Base-by-base conservation (phyloP, 2,113 vertebrate species). In the Salvelinus sp. region DNA sequence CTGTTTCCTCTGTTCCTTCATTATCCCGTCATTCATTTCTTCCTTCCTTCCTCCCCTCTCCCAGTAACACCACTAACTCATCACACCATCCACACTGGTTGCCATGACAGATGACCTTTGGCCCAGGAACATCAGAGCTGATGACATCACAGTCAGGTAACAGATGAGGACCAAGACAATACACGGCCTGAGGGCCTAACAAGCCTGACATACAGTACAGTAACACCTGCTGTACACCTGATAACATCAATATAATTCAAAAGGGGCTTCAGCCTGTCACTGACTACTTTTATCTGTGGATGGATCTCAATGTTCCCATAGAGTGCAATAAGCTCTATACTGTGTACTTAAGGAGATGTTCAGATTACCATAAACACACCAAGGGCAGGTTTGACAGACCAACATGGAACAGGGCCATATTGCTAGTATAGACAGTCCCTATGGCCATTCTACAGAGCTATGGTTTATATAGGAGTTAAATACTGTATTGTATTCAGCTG, bases 11-110 rank as follows among this genome's bases (percentile, higher is more conserved):
- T 25, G 13, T 13, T 64, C 25, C 62, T 73, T 22, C 68, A 69
- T 72, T 74, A 76, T 71, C 23, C 44, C 2, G 33, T 76, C 16
- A 69, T 13, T 38, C 38, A 9, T 38, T 38, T 9, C 38, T 38
- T 44, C 9, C 38, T 10, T 44, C 38, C 38, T 44, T 44, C 60
- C 44, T 70, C 9, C 62, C 23, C 64, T 70, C 13, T 77, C 30
- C 68, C 70, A 70, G 78, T 64, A 73, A 65, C 69, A 62, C 69
- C n/a, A 66, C 74, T 72, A 44, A 76, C 69, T 83, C 78, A 83
- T 81, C n/a, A 9, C 64, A 74, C 28, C 74, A 72, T 25, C 62
- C 74, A 77, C 50, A 73, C 66, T 82, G 83, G 65, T n/a, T 73
- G 64, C 62, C 76, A 80, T 74, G 69, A 50, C 50, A 72, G 72